Conservation (phyloP, 2,113 vertebrate species). For the Nibea coibor region DNA sequence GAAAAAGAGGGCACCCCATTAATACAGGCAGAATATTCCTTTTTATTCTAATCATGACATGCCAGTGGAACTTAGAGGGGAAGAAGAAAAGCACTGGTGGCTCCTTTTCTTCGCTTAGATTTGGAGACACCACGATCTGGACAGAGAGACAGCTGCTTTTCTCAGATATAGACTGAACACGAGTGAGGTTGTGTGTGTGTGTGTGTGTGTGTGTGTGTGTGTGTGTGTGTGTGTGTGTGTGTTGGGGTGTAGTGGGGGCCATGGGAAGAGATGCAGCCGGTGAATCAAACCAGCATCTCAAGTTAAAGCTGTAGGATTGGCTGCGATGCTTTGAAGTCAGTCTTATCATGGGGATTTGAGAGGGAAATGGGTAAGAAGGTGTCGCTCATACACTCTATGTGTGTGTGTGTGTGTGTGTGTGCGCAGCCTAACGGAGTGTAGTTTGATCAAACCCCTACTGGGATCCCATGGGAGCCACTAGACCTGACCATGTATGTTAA, state of each 20-base stretch:
- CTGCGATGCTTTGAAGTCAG: constrained; percentile 78
- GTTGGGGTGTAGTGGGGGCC: constrained; percentile 38
- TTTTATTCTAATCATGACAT: constrained; percentile 75
- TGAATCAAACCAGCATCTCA: constrained; percentile 74
- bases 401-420: constrained; percentile 35
- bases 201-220: background rate
- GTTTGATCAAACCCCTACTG: constrained; percentile 71
- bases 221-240: background rate
- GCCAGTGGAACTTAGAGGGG: constrained; percentile 36
- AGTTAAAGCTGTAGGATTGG: constrained; percentile 76
- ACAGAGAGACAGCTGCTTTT: constrained; percentile 31
- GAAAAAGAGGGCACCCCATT: constrained; percentile 49
- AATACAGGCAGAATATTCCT: constrained; percentile 75
- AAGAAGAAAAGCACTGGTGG: constrained; percentile 51
- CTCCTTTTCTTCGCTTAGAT: constrained; percentile 26
- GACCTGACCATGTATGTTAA: constrained; percentile 76
- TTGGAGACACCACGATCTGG: constrained; percentile 24
- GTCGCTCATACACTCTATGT: constrained; percentile 70
- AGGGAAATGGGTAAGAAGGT: constrained; percentile 62
- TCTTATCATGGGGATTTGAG: constrained; percentile 65
- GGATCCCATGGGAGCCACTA: constrained; percentile 53
- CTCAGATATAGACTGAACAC: constrained; percentile 35
- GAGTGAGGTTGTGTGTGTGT: constrained; percentile 5
- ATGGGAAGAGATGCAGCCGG: constrained; percentile 69
- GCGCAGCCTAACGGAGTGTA: constrained; percentile 46